A percentile compares a stretch with the other conserved stretches of the same genome.
phyloP scores from a whole-genome alignment of 2,888 invertebrate species.

The Eustalomyia histrio region DNA sequence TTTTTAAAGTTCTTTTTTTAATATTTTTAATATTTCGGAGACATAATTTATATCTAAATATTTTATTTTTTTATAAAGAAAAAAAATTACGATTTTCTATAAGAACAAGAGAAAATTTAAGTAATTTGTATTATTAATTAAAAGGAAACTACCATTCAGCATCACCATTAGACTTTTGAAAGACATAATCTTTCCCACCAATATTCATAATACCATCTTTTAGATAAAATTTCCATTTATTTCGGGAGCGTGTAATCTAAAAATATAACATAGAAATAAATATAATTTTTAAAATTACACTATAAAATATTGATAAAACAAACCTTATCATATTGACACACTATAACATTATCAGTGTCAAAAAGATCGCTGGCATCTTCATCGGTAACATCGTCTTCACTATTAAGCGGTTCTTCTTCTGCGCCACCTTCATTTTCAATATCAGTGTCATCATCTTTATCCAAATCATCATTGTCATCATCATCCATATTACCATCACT shows the following conservation, averaged over 20 bases:
- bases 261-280: slow-evolving; percentile 7
- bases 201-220: slow-evolving; percentile 99
- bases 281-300: neutral
- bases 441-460: slow-evolving; percentile 83
- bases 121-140: slow-evolving; percentile 19
- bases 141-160: slow-evolving; percentile 93
- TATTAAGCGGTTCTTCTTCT: slow-evolving; percentile 95
- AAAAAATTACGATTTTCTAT: slow-evolving; percentile 22
- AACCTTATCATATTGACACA: slow-evolving; percentile 99
- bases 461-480: slow-evolving; percentile 89
- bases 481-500: slow-evolving; percentile 85
- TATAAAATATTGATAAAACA: slow-evolving; percentile 20
- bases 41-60: slow-evolving; percentile 23
- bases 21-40: slow-evolving; percentile 25
- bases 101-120: slow-evolving; percentile 55
- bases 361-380: slow-evolving; percentile 97
- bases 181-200: slow-evolving; percentile 98
- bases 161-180: slow-evolving; percentile 99
- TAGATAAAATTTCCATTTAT: slow-evolving; percentile 99
- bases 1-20: slow-evolving; percentile 24
- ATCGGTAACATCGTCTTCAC: slow-evolving; percentile 98
- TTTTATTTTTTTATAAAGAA: slow-evolving; percentile 26
- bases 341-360: slow-evolving; percentile 99
- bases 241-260: slow-evolving; percentile 97
- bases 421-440: slow-evolving; percentile 85